phyloP scores from a whole-genome alignment of 2,797 vertebrate species.

The Intellagama lesueurii region DNA sequence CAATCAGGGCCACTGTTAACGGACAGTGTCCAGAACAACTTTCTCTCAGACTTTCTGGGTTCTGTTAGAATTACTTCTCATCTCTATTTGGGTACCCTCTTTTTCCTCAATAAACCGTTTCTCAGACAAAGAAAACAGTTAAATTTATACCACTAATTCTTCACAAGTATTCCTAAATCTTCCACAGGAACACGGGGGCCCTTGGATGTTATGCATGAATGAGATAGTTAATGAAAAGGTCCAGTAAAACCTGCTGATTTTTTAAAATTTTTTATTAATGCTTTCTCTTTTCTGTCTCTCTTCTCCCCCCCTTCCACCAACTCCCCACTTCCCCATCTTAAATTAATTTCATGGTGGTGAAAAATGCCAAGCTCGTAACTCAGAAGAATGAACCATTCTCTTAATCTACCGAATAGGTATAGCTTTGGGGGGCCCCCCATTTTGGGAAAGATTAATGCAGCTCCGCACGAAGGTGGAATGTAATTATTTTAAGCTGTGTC shows the following conservation, averaged over 20 bases:
- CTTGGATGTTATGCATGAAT: conserved; percentile 58
- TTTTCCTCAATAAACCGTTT: background rate
- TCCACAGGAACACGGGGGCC: conserved; percentile 51
- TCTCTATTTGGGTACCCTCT: background rate
- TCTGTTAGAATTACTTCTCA: background rate
- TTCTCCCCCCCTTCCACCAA: background rate
- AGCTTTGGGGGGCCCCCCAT: background rate
- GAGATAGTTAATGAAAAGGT: conserved; percentile 62
- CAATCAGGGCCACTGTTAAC: background rate
- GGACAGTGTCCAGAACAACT: no score
- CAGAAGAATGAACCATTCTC: conserved; percentile 38
- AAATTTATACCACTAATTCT: background rate
- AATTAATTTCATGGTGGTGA: conserved; percentile 67
- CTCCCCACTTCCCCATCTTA: conserved; percentile 34
- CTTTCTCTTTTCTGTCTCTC: background rate
- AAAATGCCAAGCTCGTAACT: conserved; percentile 56
- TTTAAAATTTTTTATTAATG: conserved; percentile 53
- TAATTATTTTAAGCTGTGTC: background rate
- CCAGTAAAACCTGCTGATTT: conserved; percentile 46
- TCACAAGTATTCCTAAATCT: background rate
- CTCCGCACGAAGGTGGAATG: background rate
- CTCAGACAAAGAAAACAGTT: background rate
- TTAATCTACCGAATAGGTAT: conserved; percentile 24
- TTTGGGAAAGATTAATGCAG: background rate
- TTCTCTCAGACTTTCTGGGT: background rate